Conservation (phyloP, 2,888 invertebrate genomes). For the Eupithecia tripunctaria region DNA sequence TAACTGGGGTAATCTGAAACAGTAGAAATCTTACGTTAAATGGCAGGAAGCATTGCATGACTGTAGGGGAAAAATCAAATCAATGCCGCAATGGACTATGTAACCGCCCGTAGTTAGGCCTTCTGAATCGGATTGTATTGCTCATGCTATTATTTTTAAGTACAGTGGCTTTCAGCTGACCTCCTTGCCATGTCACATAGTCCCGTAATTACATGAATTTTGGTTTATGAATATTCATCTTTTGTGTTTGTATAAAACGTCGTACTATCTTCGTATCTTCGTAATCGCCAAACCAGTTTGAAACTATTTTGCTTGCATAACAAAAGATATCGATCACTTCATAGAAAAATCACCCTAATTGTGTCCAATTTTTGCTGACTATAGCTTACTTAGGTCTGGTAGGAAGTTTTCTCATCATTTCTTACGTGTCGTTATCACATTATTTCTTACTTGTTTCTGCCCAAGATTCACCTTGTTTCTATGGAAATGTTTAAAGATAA, state of each 20-base stretch:
- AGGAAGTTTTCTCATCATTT: background rate
- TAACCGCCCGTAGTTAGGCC: background rate
- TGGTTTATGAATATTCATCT: too few relatives aligned
- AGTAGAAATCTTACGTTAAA: background rate
- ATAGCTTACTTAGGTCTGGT: background rate
- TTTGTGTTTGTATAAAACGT: too few relatives aligned
- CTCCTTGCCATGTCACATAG: too few relatives aligned
- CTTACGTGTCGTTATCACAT: background rate
- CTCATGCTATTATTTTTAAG: background rate
- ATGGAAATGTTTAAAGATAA: too few relatives aligned
- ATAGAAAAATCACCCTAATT: too few relatives aligned
- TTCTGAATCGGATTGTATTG: background rate
- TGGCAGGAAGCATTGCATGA: background rate
- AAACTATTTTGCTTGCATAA: too few relatives aligned
- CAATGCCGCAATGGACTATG: background rate
- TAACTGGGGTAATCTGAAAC: background rate
- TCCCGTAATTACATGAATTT: too few relatives aligned
- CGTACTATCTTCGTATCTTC: too few relatives aligned
- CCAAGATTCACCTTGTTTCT: too few relatives aligned
- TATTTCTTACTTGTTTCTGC: background rate
- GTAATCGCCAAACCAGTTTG: too few relatives aligned
- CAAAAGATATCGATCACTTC: too few relatives aligned
- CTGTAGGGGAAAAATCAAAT: background rate
- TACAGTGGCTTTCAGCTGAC: background rate
- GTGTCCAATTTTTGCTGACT: too few relatives aligned